Evolutionary conservation across 2,888 invertebrate species (phyloP).

Genomic region (Fragum fragum): DNA sequence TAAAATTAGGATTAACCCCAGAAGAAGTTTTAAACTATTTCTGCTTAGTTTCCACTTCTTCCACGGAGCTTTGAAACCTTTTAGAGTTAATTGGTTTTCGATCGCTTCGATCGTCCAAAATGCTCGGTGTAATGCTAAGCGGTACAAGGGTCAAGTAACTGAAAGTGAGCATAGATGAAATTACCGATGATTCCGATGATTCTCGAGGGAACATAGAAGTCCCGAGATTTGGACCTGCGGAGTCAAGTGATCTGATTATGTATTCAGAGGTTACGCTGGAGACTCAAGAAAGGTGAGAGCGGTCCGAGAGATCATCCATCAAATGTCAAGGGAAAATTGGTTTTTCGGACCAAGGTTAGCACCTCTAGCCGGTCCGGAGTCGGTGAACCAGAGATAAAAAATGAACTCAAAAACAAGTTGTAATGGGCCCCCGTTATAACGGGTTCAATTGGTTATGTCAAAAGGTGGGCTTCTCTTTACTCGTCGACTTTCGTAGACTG

Average conservation of each 20-base stretch:
- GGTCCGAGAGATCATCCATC: slow-evolving; percentile 62
- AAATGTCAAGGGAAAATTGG: slow-evolving; percentile 55
- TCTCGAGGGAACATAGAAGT: slow-evolving; percentile 49
- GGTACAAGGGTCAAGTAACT: slow-evolving; percentile 42
- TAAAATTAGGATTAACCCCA: too few relatives aligned
- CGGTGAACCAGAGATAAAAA: neutral
- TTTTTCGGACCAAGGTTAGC: slow-evolving; percentile 54
- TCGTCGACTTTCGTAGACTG: too few relatives aligned
- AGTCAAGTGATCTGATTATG: slow-evolving; percentile 29
- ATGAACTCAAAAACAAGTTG: neutral
- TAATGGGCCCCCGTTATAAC: neutral
- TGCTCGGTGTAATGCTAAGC: too few relatives aligned
- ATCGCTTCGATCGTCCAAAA: too few relatives aligned
- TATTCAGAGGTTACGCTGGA: slow-evolving; percentile 22
- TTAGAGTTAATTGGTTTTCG: too few relatives aligned
- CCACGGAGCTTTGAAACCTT: too few relatives aligned
- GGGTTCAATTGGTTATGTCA: neutral
- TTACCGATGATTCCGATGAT: slow-evolving; percentile 44
- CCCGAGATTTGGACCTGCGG: slow-evolving; percentile 64
- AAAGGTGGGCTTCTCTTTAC: too few relatives aligned
- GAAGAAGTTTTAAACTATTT: too few relatives aligned
- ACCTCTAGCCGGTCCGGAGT: slow-evolving; percentile 19
- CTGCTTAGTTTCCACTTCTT: too few relatives aligned
- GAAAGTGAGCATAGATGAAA: slow-evolving; percentile 59
- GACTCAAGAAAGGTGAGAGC: slow-evolving; percentile 54